Base-by-base conservation (phyloP, 2,113 vertebrate genomes). In the Neolamprologus modestus region DNA sequence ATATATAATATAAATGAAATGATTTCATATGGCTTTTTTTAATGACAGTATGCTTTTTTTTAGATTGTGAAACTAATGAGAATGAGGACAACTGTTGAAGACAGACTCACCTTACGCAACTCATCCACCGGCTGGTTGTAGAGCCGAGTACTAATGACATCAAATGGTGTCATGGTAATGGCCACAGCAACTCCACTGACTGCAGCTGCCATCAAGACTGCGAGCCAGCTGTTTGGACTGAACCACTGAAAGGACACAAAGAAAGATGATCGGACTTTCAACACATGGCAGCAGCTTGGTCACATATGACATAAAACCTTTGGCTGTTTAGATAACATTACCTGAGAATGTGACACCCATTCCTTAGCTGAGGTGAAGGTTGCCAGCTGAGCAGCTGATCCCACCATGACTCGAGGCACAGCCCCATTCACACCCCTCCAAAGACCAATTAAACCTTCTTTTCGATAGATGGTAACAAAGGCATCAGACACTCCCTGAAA, bases 91-190 rank as follows among this genome's bases (percentile, higher is more conserved):
- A 54, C 5, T 52, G 17, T 52, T 78, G 16, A 78, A 33, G 19
- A 9, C 9, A 11, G 63, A 61, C 96, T 96, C 93, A 99, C 98
- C 95, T 87, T 94, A 73, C 94, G 97, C 3, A 94, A 76, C 6
- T 97, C 88, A 0, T 98, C 96, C 95, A 99, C 98, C 0, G 98
- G 98, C 94, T 99, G 98, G 93, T 99, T 99, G 96, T 99, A 99
- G 16, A 99, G 97, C 8, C 98, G 96, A 0, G 98, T 99, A 91
- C 98, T 99, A 89, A 98, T 95, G 92, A 99, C 98, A 0, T 99
- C 98, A 8, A 99, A 98, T 1, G 98, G 98, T 0, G 98, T 98
- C 98, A 99, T 99, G 3, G 97, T 96, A 31, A 97, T 89, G 0
- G 96, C 96, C 92, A 99, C 98, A 0, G 97, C 98, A 1, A 99